Evolutionary conservation across 2,113 vertebrate species (phyloP).

Genomic region (Antechinus stuartii): DNA sequence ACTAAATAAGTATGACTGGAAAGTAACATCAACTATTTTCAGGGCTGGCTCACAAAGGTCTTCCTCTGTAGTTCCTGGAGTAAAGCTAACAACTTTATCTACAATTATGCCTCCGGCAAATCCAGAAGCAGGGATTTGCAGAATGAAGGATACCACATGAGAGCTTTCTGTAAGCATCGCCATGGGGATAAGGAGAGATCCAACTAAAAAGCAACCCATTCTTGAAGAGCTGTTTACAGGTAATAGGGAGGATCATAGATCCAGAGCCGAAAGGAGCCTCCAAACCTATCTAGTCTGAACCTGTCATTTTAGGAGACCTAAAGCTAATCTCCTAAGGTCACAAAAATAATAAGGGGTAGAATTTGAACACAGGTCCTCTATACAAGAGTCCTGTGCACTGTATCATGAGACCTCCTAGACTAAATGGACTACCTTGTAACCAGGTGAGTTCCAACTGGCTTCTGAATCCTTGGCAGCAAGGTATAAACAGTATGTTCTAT

Average conservation of each 20-base stretch:
- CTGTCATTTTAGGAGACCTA: background rate
- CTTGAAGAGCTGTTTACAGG: background rate
- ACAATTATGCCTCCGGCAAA: background rate
- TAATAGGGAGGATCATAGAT: background rate
- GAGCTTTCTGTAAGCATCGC: background rate
- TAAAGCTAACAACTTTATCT: background rate
- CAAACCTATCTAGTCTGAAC: background rate
- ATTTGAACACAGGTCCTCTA: background rate
- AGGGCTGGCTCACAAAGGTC: background rate
- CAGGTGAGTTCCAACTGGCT: background rate
- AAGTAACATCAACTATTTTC: background rate
- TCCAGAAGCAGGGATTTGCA: background rate
- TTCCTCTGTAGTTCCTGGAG: background rate
- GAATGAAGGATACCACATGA: background rate
- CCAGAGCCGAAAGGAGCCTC: background rate
- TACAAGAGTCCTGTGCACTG: background rate
- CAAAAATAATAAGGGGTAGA: background rate
- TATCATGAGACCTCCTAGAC: background rate
- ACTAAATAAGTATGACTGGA: background rate
- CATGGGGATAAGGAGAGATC: background rate
- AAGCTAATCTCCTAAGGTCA: background rate
- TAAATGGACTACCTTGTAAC: slow-evolving; percentile 11
- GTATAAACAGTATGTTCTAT: slow-evolving; percentile 53
- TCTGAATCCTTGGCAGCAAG: slow-evolving; percentile 35
- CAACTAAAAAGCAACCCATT: background rate